A percentile compares a stretch with the other conserved stretches of the same genome.
These are phyloP conservation scores for Cephus cinctus DNA, from an alignment of 1,140 invertebrate genomes.

Conservation along the genomic window DNA sequence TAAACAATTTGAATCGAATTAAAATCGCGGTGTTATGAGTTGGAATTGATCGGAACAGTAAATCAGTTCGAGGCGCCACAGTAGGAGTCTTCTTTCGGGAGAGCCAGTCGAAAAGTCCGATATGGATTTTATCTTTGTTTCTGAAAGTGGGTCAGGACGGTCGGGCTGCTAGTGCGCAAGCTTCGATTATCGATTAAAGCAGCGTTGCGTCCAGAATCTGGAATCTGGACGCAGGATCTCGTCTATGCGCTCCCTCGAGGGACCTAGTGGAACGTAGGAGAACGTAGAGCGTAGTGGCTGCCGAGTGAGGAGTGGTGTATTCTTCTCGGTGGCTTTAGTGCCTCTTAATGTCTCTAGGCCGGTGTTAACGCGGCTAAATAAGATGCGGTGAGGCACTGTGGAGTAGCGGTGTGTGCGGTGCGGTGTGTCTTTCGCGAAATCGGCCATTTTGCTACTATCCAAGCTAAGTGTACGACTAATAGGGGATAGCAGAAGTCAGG, in stretches of 20 bases:
- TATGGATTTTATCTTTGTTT: slow-evolving; percentile 44
- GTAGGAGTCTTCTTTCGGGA: no score
- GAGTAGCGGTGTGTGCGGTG: not conserved
- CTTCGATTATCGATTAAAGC: slow-evolving; percentile 54
- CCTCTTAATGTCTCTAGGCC: not conserved
- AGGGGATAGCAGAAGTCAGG: no score
- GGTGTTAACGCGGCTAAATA: not conserved
- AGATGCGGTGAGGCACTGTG: slow-evolving; percentile 17
- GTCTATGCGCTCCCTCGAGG: slow-evolving; percentile 19
- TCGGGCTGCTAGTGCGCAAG: slow-evolving; percentile 42
- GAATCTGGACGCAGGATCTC: slow-evolving; percentile 32
- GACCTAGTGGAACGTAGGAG: not conserved
- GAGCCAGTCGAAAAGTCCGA: no score
- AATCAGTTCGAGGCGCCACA: no score
- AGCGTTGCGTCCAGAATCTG: slow-evolving; percentile 21
- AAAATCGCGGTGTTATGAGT: no score
- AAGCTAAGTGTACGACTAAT: slow-evolving; percentile 18
- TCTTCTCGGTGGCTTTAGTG: not conserved
- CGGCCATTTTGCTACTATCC: slow-evolving; percentile 16
- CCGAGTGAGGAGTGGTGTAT: slow-evolving; percentile 6
- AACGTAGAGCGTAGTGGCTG: slow-evolving; percentile 12
- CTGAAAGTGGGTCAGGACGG: slow-evolving; percentile 43
- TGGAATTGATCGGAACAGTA: no score
- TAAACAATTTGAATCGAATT: no score
- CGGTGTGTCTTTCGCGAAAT: slow-evolving; percentile 4